Evolutionary conservation across 2,113 vertebrate species (phyloP), one percentile per base, ranked within the genome.

Genomic region (Glaucidium brasilianum): DNA sequence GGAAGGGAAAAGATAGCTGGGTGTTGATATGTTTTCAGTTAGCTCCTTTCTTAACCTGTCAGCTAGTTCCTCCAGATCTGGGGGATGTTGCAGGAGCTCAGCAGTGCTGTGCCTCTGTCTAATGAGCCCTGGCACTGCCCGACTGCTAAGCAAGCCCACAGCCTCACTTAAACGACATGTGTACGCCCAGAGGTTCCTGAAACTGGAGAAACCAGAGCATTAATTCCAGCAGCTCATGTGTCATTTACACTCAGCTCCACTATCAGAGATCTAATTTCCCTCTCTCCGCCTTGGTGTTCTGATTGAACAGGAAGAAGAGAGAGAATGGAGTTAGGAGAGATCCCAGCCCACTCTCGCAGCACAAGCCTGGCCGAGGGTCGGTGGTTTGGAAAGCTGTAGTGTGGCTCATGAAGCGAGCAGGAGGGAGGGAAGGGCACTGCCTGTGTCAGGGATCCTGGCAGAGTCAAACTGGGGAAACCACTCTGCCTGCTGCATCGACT

Each of bases 181-280:
- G 79, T 13, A 79, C 81, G 80, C 74, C 55, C 81, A 56, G 80
- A 84, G 92, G 52, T 26, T 53, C 71, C 92, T 8, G 23, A 45
- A 94, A 80, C 80, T 7, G 10, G 49, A 58, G 86, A 91, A 72
- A 75, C 22, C 73, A 82, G 95, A 92, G 97, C 91, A 92, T 92
- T 96, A 96, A 96, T 92, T 96, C 97, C 94, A 92, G 92, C 95
- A 97, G 96, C 95, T 96, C 96, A 95, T 32, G 49, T 77, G 0
- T 39, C 91, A 89, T 68, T 91, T 85, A 58, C 80, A 35, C 87
- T 92, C 94, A 47, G n/a, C 95, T 90, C 92, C 80, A 9, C 95
- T 66, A 88, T 47, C 47, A 95, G 32, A 76, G 76, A 91, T 17
- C 69, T 82, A 7, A 97, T 95, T 85, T 91, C 84, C 67, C 79